phyloP scores from a whole-genome alignment of 2,888 invertebrate species.

The Hartigia nigra region DNA sequence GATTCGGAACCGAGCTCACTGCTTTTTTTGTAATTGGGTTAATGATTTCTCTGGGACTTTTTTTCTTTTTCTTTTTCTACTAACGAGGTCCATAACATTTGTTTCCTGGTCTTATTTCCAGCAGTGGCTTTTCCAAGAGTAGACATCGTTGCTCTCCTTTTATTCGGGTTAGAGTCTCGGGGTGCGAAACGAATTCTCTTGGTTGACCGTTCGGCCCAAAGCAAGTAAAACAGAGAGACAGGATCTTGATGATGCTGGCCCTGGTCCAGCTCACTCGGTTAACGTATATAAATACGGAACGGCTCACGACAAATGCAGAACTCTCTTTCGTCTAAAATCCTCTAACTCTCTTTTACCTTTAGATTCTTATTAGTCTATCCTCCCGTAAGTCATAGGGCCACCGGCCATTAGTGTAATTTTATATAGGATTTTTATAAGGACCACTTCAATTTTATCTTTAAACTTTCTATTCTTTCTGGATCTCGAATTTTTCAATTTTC shows the following conservation, averaged over 20 bases:
- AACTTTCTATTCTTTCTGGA: background rate
- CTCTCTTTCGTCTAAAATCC: slow-evolving; percentile 16
- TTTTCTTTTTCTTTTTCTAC: background rate
- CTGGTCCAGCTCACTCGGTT: slow-evolving; percentile 41
- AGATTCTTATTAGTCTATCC: background rate
- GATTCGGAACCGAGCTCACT: background rate
- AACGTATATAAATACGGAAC: slow-evolving; percentile 47
- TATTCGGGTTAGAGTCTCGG: background rate
- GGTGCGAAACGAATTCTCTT: slow-evolving; percentile 16
- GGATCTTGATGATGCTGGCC: slow-evolving; percentile 36
- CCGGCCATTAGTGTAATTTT: too few species aligned
- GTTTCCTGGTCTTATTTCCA: background rate
- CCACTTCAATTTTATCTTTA: background rate
- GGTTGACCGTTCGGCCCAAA: slow-evolving; percentile 25
- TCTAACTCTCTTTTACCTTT: slow-evolving; percentile 4
- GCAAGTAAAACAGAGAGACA: slow-evolving; percentile 22
- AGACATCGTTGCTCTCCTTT: background rate
- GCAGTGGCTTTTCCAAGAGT: background rate
- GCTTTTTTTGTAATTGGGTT: background rate
- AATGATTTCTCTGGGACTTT: background rate
- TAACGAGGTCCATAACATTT: background rate
- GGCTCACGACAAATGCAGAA: slow-evolving; percentile 39
- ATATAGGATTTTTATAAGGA: accelerated
- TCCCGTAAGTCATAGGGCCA: too few species aligned
- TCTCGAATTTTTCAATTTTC: background rate